Evolutionary conservation across 2,888 invertebrate genomes (phyloP).

Genomic region (Perithous albicinctus): DNA sequence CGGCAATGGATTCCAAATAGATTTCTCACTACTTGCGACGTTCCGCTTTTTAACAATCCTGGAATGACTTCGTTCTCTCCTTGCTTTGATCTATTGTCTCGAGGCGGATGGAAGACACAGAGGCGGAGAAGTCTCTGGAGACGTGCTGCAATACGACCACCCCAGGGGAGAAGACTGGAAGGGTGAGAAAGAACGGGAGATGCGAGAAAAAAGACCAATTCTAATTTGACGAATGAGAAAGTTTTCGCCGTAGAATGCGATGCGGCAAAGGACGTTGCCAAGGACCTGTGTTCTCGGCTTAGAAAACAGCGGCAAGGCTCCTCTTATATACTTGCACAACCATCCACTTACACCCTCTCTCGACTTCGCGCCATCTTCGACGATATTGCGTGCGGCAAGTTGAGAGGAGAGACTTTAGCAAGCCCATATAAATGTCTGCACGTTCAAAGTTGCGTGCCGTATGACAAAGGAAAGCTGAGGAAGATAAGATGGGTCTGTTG

Average conservation of each 20-base stretch:
- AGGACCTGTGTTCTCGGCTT: conserved; percentile 46
- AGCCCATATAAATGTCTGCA: conserved; percentile 52
- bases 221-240: conserved; percentile 82
- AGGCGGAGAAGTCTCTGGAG: conserved; percentile 62
- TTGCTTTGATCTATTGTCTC: conserved; percentile 82
- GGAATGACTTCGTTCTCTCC: conserved; percentile 59
- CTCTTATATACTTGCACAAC: neutral
- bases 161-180: conserved; percentile 52
- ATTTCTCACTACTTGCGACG: conserved; percentile 43
- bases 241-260: conserved; percentile 71
- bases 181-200: conserved; percentile 73
- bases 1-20: conserved; percentile 60
- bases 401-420: conserved; percentile 30
- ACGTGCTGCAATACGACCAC: conserved; percentile 54
- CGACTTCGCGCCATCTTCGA: conserved; percentile 42
- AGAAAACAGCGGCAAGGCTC: conserved; percentile 20
- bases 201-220: conserved; percentile 78
- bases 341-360: conserved; percentile 30
- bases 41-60: conserved; percentile 59
- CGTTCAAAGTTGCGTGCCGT: conserved; percentile 57
- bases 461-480: conserved; percentile 46
- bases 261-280: conserved; percentile 62
- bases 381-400: conserved; percentile 53
- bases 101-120: conserved; percentile 65
- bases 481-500: conserved; percentile 12